Evolutionary conservation across 2,797 vertebrate genomes (phyloP), one percentile per base, ranked within the genome.

Genomic region (Amphiprion clarkii): DNA sequence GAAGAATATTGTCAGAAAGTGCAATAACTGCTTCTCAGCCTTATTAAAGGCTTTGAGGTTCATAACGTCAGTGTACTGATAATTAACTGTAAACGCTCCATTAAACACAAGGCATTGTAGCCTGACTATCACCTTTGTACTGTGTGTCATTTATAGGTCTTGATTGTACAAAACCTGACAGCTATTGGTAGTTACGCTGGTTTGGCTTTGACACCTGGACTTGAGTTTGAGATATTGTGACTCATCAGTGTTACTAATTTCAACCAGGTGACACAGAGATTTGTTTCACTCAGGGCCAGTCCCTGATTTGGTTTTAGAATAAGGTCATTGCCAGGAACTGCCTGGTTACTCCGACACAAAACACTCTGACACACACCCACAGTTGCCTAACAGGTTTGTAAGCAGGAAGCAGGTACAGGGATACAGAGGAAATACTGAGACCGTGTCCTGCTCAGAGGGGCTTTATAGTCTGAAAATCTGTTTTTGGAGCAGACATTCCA

Each of bases 11-110:
- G 39, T 77, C 67, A 87, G 59, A 84, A 89, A 53, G 88, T 92
- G 87, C 89, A 89, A 90, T 92, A 92, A 79, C 71, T 78, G 73
- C 77, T 86, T 88, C 66, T 72, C 56, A 48, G 78, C 77, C 84
- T 78, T 42, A 51, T 54, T 31, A 36, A 69, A 49, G 71, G 54
- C 58, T 82, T 81, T 31, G 65, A 83, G 70, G 62, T 65, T 74
- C 29, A 17, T 53, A 49, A 63, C 48, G 66, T 87, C 59, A 59
- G 58, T 68, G 82, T 89, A 75, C 74, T 79, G 78, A 53, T 69
- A 23, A 72, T n/a, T 19, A 71, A 48, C 21, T 69, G 48, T 67
- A 79, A 78, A 88, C 80, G 78, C 75, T 85, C 84, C 83, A 90
- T 87, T 91, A 90, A 93, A 93, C 60, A 68, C 7, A 2, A 84